These are phyloP conservation scores for Sebastes fasciatus DNA, from an alignment of 2,113 vertebrate genomes.

Conservation along the genomic window DNA sequence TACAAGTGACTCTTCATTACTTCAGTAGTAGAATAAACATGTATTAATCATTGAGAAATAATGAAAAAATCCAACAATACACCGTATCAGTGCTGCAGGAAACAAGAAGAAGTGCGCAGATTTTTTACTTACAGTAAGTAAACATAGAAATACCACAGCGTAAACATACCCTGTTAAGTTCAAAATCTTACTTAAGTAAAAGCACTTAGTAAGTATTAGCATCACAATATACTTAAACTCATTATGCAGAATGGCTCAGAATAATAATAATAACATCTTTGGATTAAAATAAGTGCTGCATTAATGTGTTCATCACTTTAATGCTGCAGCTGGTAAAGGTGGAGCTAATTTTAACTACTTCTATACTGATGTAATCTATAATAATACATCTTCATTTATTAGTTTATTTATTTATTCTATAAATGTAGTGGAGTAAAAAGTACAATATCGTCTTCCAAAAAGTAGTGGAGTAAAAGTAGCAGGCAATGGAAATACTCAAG, in stretches of 20 bases:
- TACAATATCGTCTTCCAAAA: too few species aligned
- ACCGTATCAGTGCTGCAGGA: background rate
- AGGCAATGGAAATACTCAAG: too few species aligned
- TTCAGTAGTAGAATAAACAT: background rate
- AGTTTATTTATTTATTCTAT: too few species aligned
- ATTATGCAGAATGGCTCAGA: background rate
- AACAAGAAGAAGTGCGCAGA: too few species aligned
- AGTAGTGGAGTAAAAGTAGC: too few species aligned
- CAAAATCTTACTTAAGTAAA: background rate
- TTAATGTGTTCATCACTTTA: background rate
- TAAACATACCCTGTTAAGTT: background rate
- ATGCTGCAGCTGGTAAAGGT: background rate
- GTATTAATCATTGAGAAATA: background rate
- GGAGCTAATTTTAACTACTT: background rate
- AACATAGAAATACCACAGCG: too few species aligned
- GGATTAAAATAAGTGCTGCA: background rate
- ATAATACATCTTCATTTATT: background rate
- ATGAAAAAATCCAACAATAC: background rate
- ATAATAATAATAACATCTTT: background rate
- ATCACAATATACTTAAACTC: background rate
- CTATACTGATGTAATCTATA: background rate
- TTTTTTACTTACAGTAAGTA: too few species aligned
- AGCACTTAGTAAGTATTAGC: background rate
- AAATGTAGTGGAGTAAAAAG: too few species aligned
- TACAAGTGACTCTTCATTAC: background rate